Base-by-base conservation (phyloP, 1,140 invertebrate genomes). In the Leptopilina clavipes region DNA sequence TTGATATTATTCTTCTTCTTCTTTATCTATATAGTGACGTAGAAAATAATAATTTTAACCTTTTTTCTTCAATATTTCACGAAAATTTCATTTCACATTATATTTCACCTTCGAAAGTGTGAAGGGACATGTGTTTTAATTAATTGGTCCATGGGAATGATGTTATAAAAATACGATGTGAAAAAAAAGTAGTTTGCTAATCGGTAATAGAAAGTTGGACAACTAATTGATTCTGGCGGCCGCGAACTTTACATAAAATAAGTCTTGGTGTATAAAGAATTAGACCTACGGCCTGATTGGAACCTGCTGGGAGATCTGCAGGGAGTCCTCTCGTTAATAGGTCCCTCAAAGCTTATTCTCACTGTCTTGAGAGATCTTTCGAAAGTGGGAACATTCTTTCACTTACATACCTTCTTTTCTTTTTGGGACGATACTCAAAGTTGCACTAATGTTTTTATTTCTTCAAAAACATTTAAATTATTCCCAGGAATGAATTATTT, bases 191-290 rank as follows among this genome's bases (percentile, higher is more conserved):
- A 14, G 11, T 19, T 56, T 59, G 48, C 3, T 14, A 52, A 18
- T 37, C n/a, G 31, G 25, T 54, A 25, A 45, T 19, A 31, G 14
- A 18, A 18, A 19, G 22, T 74, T 65, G 72, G 31, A 17, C 25
- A 40, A 59, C 37, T 59, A 44, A 45, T 59, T 74, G 25, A 52
- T 73, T 74, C 31, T 56, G 45, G 45, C 65, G 19, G 73, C 73
- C 73, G 73, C 37, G 59, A 31, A 74, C 40, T 74, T 70, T 45
- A 70, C 59, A 59, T 37, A 59, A 44, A 44, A 70, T 31, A 45
- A 43, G 40, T 45, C 19, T 22, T 44, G 54, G 73, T 40, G 37
- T 43, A 52, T 25, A 31, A 22, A 65, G 59, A 65, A 65, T 65
- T 31, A 11, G 25, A 65, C 25, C 12, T 31, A 65, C 22, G 59